Base-by-base conservation (phyloP, 2,797 vertebrate species). In the Crypturellus tataupa region DNA sequence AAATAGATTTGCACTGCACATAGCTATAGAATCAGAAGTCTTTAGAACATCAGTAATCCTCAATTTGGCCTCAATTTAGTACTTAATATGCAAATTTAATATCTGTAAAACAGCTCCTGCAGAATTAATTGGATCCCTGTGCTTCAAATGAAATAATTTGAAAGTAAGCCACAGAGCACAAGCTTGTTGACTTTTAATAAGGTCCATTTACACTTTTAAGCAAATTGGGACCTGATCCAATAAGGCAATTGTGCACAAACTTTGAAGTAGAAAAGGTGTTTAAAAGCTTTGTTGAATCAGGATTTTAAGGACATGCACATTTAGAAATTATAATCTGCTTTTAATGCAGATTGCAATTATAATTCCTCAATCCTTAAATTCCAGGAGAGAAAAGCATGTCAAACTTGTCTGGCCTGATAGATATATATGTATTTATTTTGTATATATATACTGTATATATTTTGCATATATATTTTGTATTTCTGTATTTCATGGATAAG, bases 71-170 rank as follows among this genome's bases (percentile, higher is more conserved):
- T 92, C 72, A 80, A 51, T 82, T 94, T 93, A 65, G 14, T 78
- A 33, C 47, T 91, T 80, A 72, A 87, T 70, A 95, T 89, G 76
- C 75, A 95, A 95, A 86, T 83, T 63, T 89, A 87, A 68, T 96
- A 87, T 89, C 70, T 93, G 42, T 92, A 79, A 77, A 89, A 55
- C 49, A 91, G 42, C 5, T 92, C 20, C 42, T 55, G 72, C 0
- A 2, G 62, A 96, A 95, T 89, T 95, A 96, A 94, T 83, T 85
- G 42, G 35, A 92, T 94, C 37, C 46, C 21, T 70, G 42, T 69
- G 35, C 73, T 89, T 93, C 62, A 95, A 85, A 92, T 89, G 42
- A 92, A 92, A 72, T 82, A 90, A 78, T 42, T 72, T 91, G 75
- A 94, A 95, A 94, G 78, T 59, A 82, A 86, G 33, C 33, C 75